Base-by-base conservation (phyloP, 2,797 vertebrate genomes). In the Paguma larvata region DNA sequence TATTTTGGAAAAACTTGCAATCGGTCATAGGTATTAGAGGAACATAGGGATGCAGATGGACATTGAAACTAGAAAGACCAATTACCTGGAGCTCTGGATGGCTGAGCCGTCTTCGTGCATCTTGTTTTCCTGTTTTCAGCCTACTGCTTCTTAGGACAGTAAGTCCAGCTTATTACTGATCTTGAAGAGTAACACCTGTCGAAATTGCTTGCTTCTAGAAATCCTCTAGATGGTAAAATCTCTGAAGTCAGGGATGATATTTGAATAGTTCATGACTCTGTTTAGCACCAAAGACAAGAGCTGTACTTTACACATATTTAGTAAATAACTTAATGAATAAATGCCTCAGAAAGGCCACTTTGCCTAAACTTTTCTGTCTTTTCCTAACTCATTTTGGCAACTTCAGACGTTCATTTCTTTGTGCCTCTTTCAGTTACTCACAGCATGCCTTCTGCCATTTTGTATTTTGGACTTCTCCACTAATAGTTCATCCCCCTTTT, bases 321-420 rank as follows among this genome's bases (percentile, higher is more conserved):
- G 46, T 23, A 46, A 78, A 78, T 53, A 23, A n/a, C 32, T 32
- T n/a, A n/a, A 78, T 78, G 48, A 78, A 13, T 34, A 78, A 53
- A 34, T 53, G 48, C 32, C 18, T 78, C 51, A 53, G 32, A 21
- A 51, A 78, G 18, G 30, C 48, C 32, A 23, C 19, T 53, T 51
- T 14, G 19, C 32, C 11, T 78, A 21, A 78, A 78, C 32, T n/a
- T 78, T 51, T 53, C 48, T 53, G 10, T 51, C 53, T 15, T 78
- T 53, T 34, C 75, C 30, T 53, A 53, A 21, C 19, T 51, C 46
- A n/a, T n/a, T 78, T 23, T 51, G 48, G 11, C 48, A 53, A n/a
- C 5, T n/a, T 78, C 32, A 78, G 12, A 78, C 0, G 0, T 51
- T 51, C 32, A 3, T 48, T 44, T 15, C 18, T n/a, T 14, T 78